Conservation (phyloP, 2,888 invertebrate species). For the Acrobasis consociella region DNA sequence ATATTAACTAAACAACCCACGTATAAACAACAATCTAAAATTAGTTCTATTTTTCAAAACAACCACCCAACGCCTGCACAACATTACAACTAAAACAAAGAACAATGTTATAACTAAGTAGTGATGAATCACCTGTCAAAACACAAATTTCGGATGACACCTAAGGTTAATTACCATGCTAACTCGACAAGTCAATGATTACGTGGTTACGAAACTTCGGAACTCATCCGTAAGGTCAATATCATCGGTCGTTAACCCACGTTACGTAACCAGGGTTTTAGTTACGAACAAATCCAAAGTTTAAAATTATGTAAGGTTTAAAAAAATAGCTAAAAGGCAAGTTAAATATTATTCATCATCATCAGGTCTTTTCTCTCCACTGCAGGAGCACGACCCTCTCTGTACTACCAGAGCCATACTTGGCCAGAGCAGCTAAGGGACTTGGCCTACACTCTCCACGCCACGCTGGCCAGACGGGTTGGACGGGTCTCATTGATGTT, state of each 20-base stretch:
- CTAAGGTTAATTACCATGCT: neutral
- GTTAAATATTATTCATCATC: too few species aligned
- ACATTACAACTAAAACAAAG: neutral
- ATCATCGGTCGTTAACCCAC: constrained; percentile 9
- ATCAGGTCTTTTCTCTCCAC: too few species aligned
- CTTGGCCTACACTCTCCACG: too few species aligned
- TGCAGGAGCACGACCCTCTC: too few species aligned
- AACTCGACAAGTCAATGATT: neutral
- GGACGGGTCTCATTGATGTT: too few species aligned
- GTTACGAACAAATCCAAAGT: constrained; percentile 4
- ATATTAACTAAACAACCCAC: too few species aligned
- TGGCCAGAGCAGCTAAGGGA: too few species aligned
- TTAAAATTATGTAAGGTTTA: neutral
- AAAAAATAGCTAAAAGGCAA: neutral
- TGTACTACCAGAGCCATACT: too few species aligned
- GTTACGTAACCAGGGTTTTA: constrained; percentile 2
- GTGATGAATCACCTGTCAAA: constrained; percentile 1
- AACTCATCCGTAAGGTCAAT: constrained; percentile 12
- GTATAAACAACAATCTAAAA: too few species aligned
- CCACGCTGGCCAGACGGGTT: too few species aligned
- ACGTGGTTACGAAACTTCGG: neutral
- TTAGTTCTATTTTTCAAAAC: neutral
- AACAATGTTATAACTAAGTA: neutral
- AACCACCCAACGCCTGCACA: neutral
- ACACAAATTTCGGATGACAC: neutral